These are phyloP conservation scores for Intellagama lesueurii DNA, from an alignment of 2,797 vertebrate genomes.

Conservation along the genomic window DNA sequence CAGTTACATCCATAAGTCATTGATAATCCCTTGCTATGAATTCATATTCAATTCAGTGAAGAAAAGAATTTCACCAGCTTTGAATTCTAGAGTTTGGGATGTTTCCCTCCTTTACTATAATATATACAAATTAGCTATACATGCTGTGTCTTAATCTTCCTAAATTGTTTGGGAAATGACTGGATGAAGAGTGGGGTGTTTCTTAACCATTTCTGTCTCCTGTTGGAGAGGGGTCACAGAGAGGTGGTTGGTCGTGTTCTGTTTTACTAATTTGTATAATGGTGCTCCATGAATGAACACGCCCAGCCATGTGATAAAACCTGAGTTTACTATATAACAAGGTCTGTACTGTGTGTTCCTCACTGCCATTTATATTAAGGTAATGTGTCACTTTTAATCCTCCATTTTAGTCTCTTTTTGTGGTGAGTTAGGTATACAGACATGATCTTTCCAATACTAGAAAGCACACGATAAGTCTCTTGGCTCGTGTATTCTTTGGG, in stretches of 20 bases:
- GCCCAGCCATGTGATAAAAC: conserved; percentile 45
- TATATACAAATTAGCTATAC: neutral
- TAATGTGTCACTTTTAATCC: conserved; percentile 55
- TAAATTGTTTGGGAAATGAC: neutral
- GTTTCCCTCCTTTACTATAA: neutral
- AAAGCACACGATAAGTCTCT: conserved; percentile 39
- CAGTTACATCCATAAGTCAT: neutral
- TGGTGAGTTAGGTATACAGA: conserved; percentile 49
- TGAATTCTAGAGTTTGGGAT: neutral
- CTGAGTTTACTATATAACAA: conserved; percentile 53
- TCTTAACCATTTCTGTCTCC: neutral
- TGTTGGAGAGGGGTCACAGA: neutral
- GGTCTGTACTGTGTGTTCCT: conserved; percentile 52
- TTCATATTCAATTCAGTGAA: neutral
- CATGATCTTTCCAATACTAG: conserved; percentile 53
- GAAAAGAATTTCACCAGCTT: neutral
- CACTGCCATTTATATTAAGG: conserved; percentile 34
- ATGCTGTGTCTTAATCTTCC: neutral
- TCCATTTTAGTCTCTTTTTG: conserved; percentile 52
- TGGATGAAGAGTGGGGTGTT: neutral
- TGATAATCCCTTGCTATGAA: neutral
- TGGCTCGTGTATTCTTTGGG: conserved; percentile 37
- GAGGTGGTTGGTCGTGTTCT: neutral
- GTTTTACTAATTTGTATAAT: neutral
- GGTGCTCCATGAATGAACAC: conserved; percentile 4